Conservation (phyloP, 1,140 invertebrate species). For the Eulimnadia texana region DNA sequence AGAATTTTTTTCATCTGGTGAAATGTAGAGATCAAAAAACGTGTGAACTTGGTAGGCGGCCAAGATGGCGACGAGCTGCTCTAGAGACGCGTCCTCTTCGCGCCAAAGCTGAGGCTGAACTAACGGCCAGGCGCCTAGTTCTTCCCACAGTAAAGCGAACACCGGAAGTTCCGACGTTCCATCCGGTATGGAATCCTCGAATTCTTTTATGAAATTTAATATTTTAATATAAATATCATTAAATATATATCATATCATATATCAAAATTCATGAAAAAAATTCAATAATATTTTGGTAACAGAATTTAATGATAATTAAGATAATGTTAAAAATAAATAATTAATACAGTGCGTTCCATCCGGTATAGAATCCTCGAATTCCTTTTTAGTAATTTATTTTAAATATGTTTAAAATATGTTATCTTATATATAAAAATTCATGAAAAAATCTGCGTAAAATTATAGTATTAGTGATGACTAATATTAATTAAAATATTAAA, state of each 20-base stretch:
- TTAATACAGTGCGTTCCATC: too few species aligned
- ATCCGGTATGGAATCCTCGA: slow-evolving; percentile 1
- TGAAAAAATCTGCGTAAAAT: too few species aligned
- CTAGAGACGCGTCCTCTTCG: slow-evolving; percentile 25
- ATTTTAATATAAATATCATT: background rate
- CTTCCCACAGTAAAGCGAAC: slow-evolving; percentile 28
- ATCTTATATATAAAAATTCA: too few species aligned
- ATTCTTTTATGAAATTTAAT: background rate
- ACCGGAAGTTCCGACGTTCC: slow-evolving; percentile 25
- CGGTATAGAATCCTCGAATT: too few species aligned
- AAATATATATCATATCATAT: background rate
- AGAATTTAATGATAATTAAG: too few species aligned
- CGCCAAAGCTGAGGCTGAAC: slow-evolving; percentile 27
- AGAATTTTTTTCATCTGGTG: slow-evolving; percentile 37
- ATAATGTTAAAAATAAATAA: too few species aligned
- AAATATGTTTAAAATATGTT: too few species aligned
- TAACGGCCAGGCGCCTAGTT: slow-evolving; percentile 38
- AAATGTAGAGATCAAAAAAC: slow-evolving; percentile 35
- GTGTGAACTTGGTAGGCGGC: slow-evolving; percentile 36
- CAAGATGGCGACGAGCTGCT: slow-evolving; percentile 33
- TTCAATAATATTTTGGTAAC: too few species aligned
- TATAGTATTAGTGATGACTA: too few species aligned
- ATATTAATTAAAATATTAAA: too few species aligned
- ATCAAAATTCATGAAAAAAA: too few species aligned
- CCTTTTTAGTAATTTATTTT: too few species aligned